Evolutionary conservation across 2,113 vertebrate genomes (phyloP).

Genomic region (Lepisosteus osseus): DNA sequence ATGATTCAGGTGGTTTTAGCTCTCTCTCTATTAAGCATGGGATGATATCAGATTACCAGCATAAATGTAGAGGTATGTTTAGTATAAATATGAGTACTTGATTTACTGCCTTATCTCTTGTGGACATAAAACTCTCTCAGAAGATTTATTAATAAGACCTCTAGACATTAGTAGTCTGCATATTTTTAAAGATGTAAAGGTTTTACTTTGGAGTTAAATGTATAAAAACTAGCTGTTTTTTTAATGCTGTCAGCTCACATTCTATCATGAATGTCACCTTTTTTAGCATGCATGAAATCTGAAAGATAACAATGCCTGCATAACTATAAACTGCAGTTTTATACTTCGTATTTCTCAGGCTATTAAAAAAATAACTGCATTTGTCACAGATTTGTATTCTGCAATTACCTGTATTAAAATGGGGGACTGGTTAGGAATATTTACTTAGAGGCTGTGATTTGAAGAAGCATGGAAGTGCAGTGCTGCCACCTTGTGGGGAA

Average conservation of each 20-base stretch:
- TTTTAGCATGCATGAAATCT: conserved; percentile 7
- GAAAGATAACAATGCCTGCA: conserved; percentile 11
- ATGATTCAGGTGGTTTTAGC: conserved; percentile 4
- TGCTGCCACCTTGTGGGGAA: conserved; percentile 5
- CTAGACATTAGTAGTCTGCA: conserved; percentile 6
- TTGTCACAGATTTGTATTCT: conserved; percentile 17
- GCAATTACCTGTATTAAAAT: conserved; percentile 8
- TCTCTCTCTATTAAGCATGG: not conserved
- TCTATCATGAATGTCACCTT: conserved; percentile 15
- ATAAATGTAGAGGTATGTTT: conserved; percentile 12
- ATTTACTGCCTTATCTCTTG: not conserved
- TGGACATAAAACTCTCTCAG: not conserved
- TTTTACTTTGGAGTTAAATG: conserved; percentile 10
- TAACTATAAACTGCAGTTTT: conserved; percentile 7
- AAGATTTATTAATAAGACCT: conserved; percentile 8
- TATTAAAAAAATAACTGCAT: conserved; percentile 14
- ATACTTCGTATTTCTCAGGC: not conserved
- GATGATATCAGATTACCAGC: conserved; percentile 6
- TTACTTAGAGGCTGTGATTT: not conserved
- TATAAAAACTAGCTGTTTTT: conserved; percentile 4
- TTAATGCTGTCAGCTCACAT: conserved; percentile 1
- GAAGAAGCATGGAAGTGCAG: not conserved
- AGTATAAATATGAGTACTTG: conserved; percentile 5
- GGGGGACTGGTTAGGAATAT: not conserved
- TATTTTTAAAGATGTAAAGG: conserved; percentile 6